Base-by-base conservation (phyloP, 2,797 vertebrate species). In the Argyrosomus regius region DNA sequence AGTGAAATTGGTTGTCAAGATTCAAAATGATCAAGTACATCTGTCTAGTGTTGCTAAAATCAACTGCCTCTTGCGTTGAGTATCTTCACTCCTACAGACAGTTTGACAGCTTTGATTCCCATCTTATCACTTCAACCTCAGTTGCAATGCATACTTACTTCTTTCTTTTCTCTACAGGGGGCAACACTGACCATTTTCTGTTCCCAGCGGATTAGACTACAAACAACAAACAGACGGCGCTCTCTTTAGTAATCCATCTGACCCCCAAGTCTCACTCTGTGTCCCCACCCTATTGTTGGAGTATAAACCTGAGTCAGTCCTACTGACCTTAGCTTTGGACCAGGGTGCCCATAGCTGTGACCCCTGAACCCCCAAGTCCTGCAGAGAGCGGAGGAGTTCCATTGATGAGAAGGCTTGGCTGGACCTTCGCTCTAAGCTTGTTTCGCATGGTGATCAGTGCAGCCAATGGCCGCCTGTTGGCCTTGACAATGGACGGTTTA, bases 401-500 rank as follows among this genome's bases (percentile, higher is more conserved):
- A 87, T 79, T 90, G 83, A 83, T 77, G 58, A 80, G 57, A 77
- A 67, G 35, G 73, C 77, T 81, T 28, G 73, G 64, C 67, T 72
- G 75, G 82, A 79, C 80, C 54, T 77, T 71, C 1, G 24, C 41
- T 72, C 77, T 81, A 86, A 91, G 81, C 85, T 85, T 57, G 77
- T 88, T 91, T 89, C 77, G 88, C 82, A 88, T 85, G 86, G 84
- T 65, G 75, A 90, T 91, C 86, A 77, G 77, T 53, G 66, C 66
- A 58, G 74, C 72, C 80, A 63, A 82, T 79, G 84, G 81, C 49
- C 16, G 82, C 87, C 86, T 76, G 78, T 83, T 85, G 85, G 84
- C 87, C 86, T 88, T 92, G 92, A 93, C 90, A 92, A 91, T 89
- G 89, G 86, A 48, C 9, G 52, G 31, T 88, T 86, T 81, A 82